Base-by-base conservation (phyloP, 2,113 vertebrate genomes). In the Stomatorhinus ivindoensis region DNA sequence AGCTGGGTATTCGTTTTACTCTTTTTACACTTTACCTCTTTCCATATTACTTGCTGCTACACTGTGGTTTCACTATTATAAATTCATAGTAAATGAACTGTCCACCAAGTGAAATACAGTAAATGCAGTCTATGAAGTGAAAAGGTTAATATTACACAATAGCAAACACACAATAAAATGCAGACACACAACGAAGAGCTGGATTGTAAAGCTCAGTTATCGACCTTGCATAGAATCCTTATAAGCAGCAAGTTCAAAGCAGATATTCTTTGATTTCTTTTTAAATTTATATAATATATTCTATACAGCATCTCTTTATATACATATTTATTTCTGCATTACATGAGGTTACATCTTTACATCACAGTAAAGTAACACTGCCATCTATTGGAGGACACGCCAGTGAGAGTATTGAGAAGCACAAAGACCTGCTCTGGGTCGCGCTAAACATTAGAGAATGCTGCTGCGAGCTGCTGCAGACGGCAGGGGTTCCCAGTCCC, bases 351-450 rank as follows among this genome's bases (percentile, higher is more conserved):
- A 84, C 2, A n/a, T 84, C 82, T 84, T 84, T 39, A 1, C 21
- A n/a, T 44, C 42, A 84, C 21, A 84, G 82, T 84, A 84, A 84
- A 84, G 82, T 84, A 24, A 84, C 44, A 84, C 82, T 84, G 82
- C 82, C 82, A 84, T 84, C 82, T 84, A 47, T 84, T 84, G 82
- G 82, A 47, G 82, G 42, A 47, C 17, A 84, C 21, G 11, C 44
- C 44, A 84, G 82, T 47, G 82, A 10, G 39, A 84, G 21, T n/a
- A 10, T 19, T 84, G 44, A 47, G 42, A 84, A 46, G 39, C 35
- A 83, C 80, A 83, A 9, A n/a, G 44, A n/a, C 44, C 48, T 50
- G 48, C 48, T 35, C 24, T 53, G 53, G 10, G 44, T 35, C 3
- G 0, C 5, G 0, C 44, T 86, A n/a, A 84, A 84, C 42, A 47